Evolutionary conservation across 92 coral and sea anemone species (phyloP), one percentile per base, ranked within the genome.

Genomic region (Scolanthus callimorphus): DNA sequence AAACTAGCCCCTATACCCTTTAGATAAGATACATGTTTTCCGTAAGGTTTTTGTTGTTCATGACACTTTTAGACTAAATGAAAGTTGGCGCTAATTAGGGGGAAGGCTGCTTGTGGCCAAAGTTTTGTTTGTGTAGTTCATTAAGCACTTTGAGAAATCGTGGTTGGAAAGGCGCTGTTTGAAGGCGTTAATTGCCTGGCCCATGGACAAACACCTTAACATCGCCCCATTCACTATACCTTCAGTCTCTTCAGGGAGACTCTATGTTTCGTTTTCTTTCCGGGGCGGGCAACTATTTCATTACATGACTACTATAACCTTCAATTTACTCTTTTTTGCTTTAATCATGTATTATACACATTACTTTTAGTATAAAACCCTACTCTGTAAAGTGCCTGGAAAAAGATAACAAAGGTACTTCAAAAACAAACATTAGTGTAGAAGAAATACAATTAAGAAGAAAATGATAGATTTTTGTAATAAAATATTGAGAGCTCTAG

Each of bases 71-170:
- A 48, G 45, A 60, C 51, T 24, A 11, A 65, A 3, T 25, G 70
- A 47, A 63, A 49, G 67, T 66, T n/a, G 22, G 45, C 50, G 64
- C 67, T 88, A 88, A 88, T 88, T 82, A 72, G 79, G 49, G 88
- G 90, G 86, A 25, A 41, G 87, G 67, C 61, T 49, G 12, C 75
- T 53, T 56, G 72, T 78, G 78, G 63, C 58, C 46, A 31, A 31
- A 52, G 43, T 59, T 70, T 71, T 88, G 77, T 83, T 83, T 78
- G 26, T 49, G 50, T 57, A 62, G 70, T 62, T 82, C 70, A 62
- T 71, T 77, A 73, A 63, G 67, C 65, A 82, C 68, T 72, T 77
- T 69, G 77, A 53, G 65, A 68, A 34, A 68, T 50, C 27, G 31
- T n/a, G 6, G 13, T 17, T 30, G 45, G 31, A 55, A 43, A 45